Conservation (phyloP, 2,113 vertebrate species). For the Otus sunia region DNA sequence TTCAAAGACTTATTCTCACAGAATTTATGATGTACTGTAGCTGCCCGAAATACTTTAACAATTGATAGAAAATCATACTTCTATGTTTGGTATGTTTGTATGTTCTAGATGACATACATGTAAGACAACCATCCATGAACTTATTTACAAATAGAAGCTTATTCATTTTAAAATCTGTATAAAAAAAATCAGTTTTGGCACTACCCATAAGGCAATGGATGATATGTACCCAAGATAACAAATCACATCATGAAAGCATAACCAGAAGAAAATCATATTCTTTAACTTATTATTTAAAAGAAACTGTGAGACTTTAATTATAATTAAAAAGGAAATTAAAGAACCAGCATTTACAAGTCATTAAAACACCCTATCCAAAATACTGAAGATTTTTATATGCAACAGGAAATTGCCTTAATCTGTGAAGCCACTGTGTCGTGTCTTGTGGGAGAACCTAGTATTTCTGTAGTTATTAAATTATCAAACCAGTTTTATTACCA, state of each 20-base stretch:
- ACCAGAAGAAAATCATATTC: slow-evolving; percentile 47
- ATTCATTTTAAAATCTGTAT: slow-evolving; percentile 63
- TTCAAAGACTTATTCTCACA: slow-evolving; percentile 17
- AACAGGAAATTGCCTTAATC: neutral
- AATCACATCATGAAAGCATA: slow-evolving; percentile 61
- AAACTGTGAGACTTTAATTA: neutral
- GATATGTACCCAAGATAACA: slow-evolving; percentile 45
- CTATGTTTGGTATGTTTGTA: slow-evolving; percentile 60
- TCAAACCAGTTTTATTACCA: neutral
- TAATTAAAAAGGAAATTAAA: neutral
- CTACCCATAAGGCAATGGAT: slow-evolving; percentile 71
- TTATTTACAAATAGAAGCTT: slow-evolving; percentile 74
- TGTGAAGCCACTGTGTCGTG: neutral
- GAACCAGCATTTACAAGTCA: neutral
- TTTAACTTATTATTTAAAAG: slow-evolving; percentile 16
- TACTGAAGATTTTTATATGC: neutral
- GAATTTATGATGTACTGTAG: slow-evolving; percentile 54
- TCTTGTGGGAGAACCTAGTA: neutral
- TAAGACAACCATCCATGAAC: slow-evolving; percentile 49
- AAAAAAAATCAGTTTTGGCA: slow-evolving; percentile 70
- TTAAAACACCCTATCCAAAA: neutral
- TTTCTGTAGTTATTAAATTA: neutral
- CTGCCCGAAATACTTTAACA: slow-evolving; percentile 68
- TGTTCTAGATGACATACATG: slow-evolving; percentile 62
- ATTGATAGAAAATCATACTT: slow-evolving; percentile 69